Evolutionary conservation across 92 coral and sea anemone genomes (phyloP), one percentile per base, ranked within the genome.

Genomic region (Nematostella vectensis): DNA sequence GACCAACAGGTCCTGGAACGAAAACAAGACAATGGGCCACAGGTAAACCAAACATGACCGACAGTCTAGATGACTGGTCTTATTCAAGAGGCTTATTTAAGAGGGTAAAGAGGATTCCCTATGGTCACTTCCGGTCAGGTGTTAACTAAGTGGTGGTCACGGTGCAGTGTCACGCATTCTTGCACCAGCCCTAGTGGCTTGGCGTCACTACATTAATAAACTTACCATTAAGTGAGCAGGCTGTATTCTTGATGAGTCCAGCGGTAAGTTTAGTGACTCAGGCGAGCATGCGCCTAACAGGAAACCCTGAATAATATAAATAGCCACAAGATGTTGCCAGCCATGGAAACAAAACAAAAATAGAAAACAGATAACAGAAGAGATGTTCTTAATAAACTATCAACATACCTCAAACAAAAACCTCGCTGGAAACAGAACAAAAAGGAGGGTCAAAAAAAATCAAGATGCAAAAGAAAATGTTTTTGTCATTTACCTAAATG

Each of bases 221-320:
- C 80, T 62, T 60, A 82, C 99, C 96, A 93, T 68, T 17, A 93
- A 49, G 63, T 83, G 81, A 0, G 78, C 47, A 6, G 99, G 94
- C 27, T 43, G 68, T 29, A 93, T 78, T 23, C 87, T 87, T 0
- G 99, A 93, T 11, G 69, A 63, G 65, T 93, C 88, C 4, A 93
- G 81, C 0, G 83, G 89, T 44, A 93, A 58, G 27, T 79, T 75
- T 25, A 93, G 52, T 22, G 58, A 67, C 36, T 88, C 96, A 3
- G 79, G 54, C 0, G 87, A 40, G 61, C 75, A 65, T 4, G 57
- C 29, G 28, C 86, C 87, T 13, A 19, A 40, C 25, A 93, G 67
- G 33, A 85, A 57, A 48, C 69, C 77, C 99, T 93, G 54, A 26
- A 57, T 36, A 31, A 2, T 11, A 62, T 19, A 20, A 52, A n/a